Conservation (phyloP, 1,140 invertebrate species). For the Oncopeltus fasciatus region DNA sequence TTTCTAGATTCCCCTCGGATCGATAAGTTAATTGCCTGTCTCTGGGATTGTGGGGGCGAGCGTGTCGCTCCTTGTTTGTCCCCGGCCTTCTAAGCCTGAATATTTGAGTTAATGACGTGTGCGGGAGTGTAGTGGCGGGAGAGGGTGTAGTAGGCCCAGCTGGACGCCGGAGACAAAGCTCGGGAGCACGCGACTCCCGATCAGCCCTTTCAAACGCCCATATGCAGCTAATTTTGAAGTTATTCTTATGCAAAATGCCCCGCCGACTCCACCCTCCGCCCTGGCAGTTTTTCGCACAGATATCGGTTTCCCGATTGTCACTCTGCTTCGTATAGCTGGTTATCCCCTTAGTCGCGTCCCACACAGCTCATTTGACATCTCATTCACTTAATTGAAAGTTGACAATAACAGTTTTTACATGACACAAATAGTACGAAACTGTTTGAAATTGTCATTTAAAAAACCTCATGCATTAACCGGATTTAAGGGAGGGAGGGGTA, state of each 20-base stretch:
- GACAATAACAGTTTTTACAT: neutral
- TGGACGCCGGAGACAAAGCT: too few relatives aligned
- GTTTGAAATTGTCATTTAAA: too few relatives aligned
- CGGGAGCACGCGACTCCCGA: constrained; percentile 17
- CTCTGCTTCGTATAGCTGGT: too few relatives aligned
- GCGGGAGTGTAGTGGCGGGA: neutral
- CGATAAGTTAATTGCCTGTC: too few relatives aligned
- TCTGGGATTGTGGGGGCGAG: neutral
- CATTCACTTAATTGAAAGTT: neutral
- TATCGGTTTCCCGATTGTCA: neutral
- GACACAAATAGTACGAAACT: too few relatives aligned
- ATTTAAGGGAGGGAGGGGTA: too few relatives aligned
- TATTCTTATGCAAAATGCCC: constrained; percentile 16
- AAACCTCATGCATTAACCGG: too few relatives aligned
- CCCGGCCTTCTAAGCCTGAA: neutral
- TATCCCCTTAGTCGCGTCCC: neutral
- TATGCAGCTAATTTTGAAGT: constrained; percentile 20
- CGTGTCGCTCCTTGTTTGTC: neutral
- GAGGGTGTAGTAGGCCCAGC: too few relatives aligned
- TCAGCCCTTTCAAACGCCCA: constrained; percentile 15
- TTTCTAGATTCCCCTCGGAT: too few relatives aligned
- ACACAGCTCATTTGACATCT: neutral
- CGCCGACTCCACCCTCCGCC: too few relatives aligned
- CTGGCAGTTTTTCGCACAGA: constrained; percentile 1
- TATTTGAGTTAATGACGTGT: neutral